Evolutionary conservation across 2,113 vertebrate species (phyloP).

Genomic region (Eonycteris spelaea): DNA sequence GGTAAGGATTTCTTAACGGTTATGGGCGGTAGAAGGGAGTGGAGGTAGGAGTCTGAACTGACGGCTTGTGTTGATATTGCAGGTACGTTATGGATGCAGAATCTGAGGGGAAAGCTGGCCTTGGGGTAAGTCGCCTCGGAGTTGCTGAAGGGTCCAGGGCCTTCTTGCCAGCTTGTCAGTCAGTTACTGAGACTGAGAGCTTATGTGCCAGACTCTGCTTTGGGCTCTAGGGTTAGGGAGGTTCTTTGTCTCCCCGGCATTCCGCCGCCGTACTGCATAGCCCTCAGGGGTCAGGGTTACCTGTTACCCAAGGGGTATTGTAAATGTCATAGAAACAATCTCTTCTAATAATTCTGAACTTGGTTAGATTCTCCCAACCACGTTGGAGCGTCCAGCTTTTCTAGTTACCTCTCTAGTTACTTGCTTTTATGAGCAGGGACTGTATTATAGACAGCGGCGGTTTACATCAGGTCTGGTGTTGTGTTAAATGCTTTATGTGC

Average conservation of each 20-base stretch:
- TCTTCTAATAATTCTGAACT: background rate
- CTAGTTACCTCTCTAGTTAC: background rate
- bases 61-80: slow-evolving; percentile 46
- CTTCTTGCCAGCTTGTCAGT: background rate
- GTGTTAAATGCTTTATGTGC: background rate
- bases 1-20: background rate
- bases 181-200: background rate
- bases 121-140: slow-evolving; percentile 55
- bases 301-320: background rate
- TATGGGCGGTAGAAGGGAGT: background rate
- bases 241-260: background rate
- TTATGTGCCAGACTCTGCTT: background rate
- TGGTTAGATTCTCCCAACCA: background rate
- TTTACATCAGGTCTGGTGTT: background rate
- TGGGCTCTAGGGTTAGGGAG: background rate
- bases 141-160: background rate
- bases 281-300: background rate
- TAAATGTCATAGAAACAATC: background rate
- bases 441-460: background rate
- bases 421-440: background rate
- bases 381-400: background rate
- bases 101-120: background rate
- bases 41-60: background rate
- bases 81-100: slow-evolving; percentile 58
- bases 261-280: background rate